Evolutionary conservation across 2,797 vertebrate species (phyloP), one percentile per base, ranked within the genome.

Genomic region (Hypotaenidia philippensis): DNA sequence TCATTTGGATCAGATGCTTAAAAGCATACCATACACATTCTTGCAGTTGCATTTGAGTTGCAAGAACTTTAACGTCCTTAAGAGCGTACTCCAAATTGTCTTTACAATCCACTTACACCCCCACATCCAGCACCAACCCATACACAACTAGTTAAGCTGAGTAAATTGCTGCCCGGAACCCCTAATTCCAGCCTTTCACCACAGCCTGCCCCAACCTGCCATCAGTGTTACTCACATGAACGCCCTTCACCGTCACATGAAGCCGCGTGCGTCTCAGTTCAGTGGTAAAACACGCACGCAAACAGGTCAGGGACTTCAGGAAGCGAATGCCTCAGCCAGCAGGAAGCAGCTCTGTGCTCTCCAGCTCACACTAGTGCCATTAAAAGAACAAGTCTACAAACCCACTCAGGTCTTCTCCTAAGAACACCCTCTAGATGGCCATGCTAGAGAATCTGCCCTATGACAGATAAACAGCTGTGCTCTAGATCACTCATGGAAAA

Each of bases 91-190:
- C 65, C 40, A 70, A 90, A 53, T 44, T 44, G 64, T 12, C 68
- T 65, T 65, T 22, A 25, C 11, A 72, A 34, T 3, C 47, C 80
- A 41, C 41, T 83, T 19, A 34, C 70, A 55, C 9, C 40, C 74
- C 13, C 27, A 26, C 16, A 52, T 47, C 10, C 41, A 29, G 29
- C 3, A 19, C 70, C 81, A 61, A 71, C 36, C 71, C 34, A 32
- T 0, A 21, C 23, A 61, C 31, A 55, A 3, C 38, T 26, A 1
- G 4, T 4, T 31, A 3, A 19, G 15, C 20, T 65, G 61, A 32
- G 11, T 25, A 60, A 85, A 41, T 56, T 1, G 36, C 31, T 66
- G 40, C 10, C 23, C 44, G n/a, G 50, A 52, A 15, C 3, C n/a
- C 21, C 17, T 31, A 41, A 66, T 41, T 59, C 14, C 59, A 87